These are phyloP conservation scores for Phrynosoma blainvillii DNA, from an alignment of 2,113 vertebrate genomes.

Conservation along the genomic window DNA sequence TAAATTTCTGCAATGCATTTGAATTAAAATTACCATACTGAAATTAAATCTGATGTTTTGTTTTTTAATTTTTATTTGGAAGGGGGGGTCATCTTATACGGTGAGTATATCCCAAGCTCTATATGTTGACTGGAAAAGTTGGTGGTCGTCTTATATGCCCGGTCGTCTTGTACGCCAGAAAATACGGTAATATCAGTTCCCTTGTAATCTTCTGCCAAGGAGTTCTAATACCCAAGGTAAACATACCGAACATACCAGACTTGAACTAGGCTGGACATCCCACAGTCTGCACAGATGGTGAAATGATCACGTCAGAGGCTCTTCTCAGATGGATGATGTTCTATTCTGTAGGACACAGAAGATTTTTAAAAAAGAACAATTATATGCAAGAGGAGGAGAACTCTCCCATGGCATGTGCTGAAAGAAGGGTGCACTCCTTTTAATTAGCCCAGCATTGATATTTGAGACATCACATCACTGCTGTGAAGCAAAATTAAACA, in stretches of 20 bases:
- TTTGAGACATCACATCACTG: not conserved
- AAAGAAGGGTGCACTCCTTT: not conserved
- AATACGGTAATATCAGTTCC: not conserved
- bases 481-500: not conserved
- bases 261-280: not conserved
- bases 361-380: not conserved
- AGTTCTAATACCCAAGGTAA: not conserved
- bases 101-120: too few species aligned
- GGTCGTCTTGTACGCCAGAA: too few species aligned
- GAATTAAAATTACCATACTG: too few species aligned
- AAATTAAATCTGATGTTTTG: too few species aligned
- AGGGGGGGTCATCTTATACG: too few species aligned
- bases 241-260: not conserved
- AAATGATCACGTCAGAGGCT: not conserved
- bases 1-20: too few species aligned
- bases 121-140: too few species aligned
- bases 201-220: not conserved
- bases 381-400: not conserved
- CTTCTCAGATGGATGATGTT: not conserved
- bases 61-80: too few species aligned
- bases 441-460: not conserved
- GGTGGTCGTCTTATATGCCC: too few species aligned
- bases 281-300: not conserved
- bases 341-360: not conserved
- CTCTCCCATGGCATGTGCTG: too few species aligned